phyloP scores from a whole-genome alignment of 2,888 invertebrate species.

The Lasioglossum leucozonium region DNA sequence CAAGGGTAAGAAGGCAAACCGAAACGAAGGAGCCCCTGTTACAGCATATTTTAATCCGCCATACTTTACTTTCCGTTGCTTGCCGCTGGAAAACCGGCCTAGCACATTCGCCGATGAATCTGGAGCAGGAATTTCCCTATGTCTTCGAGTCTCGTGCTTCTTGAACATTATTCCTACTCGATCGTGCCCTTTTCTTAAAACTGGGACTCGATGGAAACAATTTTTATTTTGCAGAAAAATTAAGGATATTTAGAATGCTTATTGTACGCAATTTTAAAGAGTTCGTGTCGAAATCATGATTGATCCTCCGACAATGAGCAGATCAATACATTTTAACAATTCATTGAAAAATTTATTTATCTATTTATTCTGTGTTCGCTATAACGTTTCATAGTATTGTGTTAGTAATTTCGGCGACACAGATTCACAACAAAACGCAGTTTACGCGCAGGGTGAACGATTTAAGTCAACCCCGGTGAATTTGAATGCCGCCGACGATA shows the following conservation, averaged over 20 bases:
- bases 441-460: neutral
- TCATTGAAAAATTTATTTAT: neutral
- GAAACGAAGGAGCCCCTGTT: constrained; percentile 11
- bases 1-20: constrained; percentile 11
- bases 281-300: too few species aligned
- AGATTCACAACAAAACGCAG: neutral
- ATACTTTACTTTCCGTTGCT: neutral
- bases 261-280: too few species aligned
- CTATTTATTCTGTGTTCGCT: neutral
- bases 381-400: neutral
- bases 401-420: neutral
- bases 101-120: neutral
- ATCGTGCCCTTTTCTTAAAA: neutral
- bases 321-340: neutral
- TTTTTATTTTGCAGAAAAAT: too few species aligned
- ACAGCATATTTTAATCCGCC: constrained; percentile 26
- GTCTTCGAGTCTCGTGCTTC: neutral
- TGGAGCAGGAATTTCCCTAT: neutral
- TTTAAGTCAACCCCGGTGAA: neutral
- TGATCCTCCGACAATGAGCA: too few species aligned
- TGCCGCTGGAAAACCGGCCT: neutral
- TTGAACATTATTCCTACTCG: neutral
- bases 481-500: neutral
- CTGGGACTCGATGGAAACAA: too few species aligned
- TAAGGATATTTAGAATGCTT: too few species aligned